phyloP scores from a whole-genome alignment of 1,140 invertebrate species.

The Eurosta solidaginis region DNA sequence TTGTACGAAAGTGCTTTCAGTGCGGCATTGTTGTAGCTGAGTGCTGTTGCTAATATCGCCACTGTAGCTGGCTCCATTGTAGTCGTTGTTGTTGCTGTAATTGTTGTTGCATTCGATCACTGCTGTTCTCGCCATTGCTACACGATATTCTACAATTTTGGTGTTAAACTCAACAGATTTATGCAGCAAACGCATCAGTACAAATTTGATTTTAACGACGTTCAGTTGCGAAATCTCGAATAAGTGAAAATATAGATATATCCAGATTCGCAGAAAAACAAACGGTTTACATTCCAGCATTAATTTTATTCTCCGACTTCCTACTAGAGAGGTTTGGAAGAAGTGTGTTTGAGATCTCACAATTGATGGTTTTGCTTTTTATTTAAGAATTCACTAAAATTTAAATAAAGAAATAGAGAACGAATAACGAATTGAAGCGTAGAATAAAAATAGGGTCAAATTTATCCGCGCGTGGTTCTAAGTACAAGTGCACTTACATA shows the following conservation, averaged over 20 bases:
- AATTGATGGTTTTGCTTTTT: no score
- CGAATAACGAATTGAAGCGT: background rate
- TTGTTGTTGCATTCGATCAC: background rate
- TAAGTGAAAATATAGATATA: background rate
- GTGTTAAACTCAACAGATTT: conserved; percentile 28
- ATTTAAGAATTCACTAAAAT: background rate
- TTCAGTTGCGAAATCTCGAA: conserved; percentile 23
- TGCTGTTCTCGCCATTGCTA: conserved; percentile 7
- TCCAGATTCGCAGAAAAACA: background rate
- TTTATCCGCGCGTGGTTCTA: background rate
- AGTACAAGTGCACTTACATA: background rate
- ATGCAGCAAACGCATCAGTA: conserved; percentile 37
- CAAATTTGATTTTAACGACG: conserved; percentile 35
- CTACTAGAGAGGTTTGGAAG: no score
- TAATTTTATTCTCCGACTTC: no score
- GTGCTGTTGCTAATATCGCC: background rate
- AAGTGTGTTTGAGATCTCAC: no score
- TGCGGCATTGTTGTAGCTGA: background rate
- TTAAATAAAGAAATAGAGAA: background rate
- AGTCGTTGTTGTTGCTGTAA: background rate
- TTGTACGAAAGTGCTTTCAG: background rate
- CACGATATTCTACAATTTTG: conserved; percentile 24
- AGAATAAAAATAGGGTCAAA: conserved; percentile 7
- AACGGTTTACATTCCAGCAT: background rate
- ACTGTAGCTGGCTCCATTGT: background rate